These are phyloP conservation scores for Solenodon paradoxus DNA, from an alignment of 2,113 vertebrate species.

Conservation along the genomic window DNA sequence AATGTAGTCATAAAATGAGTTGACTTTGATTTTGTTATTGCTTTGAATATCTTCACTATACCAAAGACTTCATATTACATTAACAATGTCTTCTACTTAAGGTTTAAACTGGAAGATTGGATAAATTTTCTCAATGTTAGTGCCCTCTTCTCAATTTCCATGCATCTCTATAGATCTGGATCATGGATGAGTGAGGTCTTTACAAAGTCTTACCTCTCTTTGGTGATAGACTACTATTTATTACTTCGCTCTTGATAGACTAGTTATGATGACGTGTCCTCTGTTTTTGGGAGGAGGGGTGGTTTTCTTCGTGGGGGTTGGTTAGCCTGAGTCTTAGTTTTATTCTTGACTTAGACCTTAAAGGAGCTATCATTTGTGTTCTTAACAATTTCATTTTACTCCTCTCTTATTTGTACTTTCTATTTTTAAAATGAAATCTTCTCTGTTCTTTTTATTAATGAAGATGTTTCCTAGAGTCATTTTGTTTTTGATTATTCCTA, in stretches of 20 bases:
- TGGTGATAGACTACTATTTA: not conserved
- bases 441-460: not conserved
- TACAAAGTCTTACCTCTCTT: not conserved
- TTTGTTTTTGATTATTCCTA: not conserved
- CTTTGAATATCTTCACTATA: not conserved
- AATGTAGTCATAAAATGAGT: not conserved
- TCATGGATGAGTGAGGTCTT: not conserved
- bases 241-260: not conserved
- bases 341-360: not conserved
- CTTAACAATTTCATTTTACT: not conserved
- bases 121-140: not conserved
- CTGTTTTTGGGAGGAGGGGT: no score
- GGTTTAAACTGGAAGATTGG: not conserved
- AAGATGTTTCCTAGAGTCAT: not conserved
- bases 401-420: not conserved
- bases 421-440: not conserved
- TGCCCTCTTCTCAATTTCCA: not conserved
- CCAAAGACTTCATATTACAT: not conserved
- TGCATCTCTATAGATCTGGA: not conserved
- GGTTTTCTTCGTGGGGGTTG: no score
- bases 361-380: not conserved
- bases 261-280: not conserved
- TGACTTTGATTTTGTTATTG: not conserved
- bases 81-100: not conserved
- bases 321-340: not conserved